Evolutionary conservation across 1,140 invertebrate species (phyloP).

Genomic region (Lanistes nyassanus): DNA sequence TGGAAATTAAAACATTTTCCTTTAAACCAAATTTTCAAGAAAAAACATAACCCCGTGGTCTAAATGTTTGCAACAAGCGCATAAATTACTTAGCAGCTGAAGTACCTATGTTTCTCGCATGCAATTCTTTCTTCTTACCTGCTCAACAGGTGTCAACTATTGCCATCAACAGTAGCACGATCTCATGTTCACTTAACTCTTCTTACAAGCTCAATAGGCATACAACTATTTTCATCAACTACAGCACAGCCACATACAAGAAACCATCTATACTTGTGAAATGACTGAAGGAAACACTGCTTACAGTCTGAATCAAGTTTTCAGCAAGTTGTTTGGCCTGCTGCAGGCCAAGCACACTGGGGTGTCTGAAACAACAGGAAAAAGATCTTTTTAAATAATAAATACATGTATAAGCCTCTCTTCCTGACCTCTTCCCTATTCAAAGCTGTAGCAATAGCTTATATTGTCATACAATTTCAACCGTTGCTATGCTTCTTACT

Average conservation of each 20-base stretch:
- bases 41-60: not conserved
- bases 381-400: not conserved
- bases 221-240: not conserved
- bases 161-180: too few species aligned
- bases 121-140: too few species aligned
- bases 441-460: too few species aligned
- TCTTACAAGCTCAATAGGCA: too few species aligned
- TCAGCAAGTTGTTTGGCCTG: constrained; percentile 79
- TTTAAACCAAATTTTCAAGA: not conserved
- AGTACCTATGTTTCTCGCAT: not conserved
- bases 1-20: not conserved
- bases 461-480: too few species aligned
- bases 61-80: not conserved
- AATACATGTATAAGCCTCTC: too few species aligned
- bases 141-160: too few species aligned
- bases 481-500: too few species aligned
- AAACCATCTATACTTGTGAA: not conserved
- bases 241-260: not conserved
- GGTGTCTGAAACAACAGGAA: constrained; percentile 71
- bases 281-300: constrained; percentile 27
- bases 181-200: too few species aligned
- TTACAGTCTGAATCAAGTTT: constrained; percentile 83
- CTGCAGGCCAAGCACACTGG: constrained; percentile 75
- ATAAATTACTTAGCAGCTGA: not conserved
- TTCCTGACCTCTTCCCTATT: too few species aligned